Evolutionary conservation across 2,797 vertebrate species (phyloP), one percentile per base, ranked within the genome.

Genomic region (Melanotaenia boesemani): DNA sequence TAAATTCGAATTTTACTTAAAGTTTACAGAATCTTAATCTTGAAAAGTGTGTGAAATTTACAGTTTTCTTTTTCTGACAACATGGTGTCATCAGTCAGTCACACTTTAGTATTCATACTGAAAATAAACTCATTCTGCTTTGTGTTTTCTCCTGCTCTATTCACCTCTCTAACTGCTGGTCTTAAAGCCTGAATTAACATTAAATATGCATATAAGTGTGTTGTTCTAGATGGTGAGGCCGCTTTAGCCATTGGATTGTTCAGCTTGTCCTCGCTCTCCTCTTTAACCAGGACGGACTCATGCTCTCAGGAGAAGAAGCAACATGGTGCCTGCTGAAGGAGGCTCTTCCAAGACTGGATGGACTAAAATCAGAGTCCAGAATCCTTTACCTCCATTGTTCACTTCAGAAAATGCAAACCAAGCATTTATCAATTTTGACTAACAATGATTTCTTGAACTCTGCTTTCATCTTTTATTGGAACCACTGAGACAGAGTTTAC

Each of bases 271-370:
- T 5, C 20, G 26, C 6, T n/a, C 15, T 63, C 34, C 52, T 71
- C 70, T 77, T 30, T 62, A 41, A 15, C 4, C 84, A 99, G 98
- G 97, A 98, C 78, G 80, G 79, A 72, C 94, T 96, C 74, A 96
- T 98, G 95, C 84, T 97, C 70, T 92, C 92, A 0, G 98, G 97
- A n/a, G 88, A 95, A 57, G 91, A 95, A 58, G 55, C 80, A 34
- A 85, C 74, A 6, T 98, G 96, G 95, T 89, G 86, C 67, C 90
- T 83, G 60, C 88, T 96, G 81, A 95, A 92, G 88, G 94, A 95
- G 30, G 91, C 91, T 52, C 76, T 97, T 32, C 92, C 93, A 72
- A 86, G 85, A 84, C 90, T 96, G 60, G 95, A 94, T 84, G 89
- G 88, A 44, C 93, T 97, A 39, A 96, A 95, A 81, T 91, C 92